phyloP scores from a whole-genome alignment of 2,797 vertebrate genomes.

The Sebastes nivosus region DNA sequence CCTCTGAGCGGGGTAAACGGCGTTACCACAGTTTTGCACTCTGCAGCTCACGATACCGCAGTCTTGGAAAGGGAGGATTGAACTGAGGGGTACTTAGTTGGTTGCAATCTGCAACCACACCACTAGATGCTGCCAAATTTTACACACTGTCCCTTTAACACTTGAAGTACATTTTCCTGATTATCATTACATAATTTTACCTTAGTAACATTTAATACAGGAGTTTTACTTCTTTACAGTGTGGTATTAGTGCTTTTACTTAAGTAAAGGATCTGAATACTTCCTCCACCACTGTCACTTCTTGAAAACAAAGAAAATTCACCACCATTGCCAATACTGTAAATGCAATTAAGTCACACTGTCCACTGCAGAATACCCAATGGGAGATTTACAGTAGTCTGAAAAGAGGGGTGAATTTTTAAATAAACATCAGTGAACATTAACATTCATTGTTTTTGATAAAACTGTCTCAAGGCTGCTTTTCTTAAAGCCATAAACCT shows the following conservation, averaged over 20 bases:
- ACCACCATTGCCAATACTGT: background rate
- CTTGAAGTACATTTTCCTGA: background rate
- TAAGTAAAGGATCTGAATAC: background rate
- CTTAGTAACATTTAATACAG: background rate
- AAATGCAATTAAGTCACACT: constrained; percentile 13
- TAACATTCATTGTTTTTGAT: background rate
- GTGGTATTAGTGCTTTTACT: background rate
- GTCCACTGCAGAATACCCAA: background rate
- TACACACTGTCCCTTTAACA: too few relatives aligned
- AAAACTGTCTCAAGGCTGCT: background rate
- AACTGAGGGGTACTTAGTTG: too few relatives aligned
- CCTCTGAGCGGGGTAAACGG: too few relatives aligned
- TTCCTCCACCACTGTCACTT: background rate
- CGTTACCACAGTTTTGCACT: too few relatives aligned
- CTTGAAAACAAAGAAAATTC: background rate
- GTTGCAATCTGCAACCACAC: too few relatives aligned
- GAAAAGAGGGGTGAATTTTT: background rate
- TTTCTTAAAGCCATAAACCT: constrained; percentile 5
- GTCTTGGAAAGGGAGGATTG: too few relatives aligned
- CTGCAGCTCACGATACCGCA: too few relatives aligned
- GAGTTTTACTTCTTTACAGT: background rate
- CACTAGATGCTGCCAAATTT: too few relatives aligned
- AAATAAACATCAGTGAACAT: constrained; percentile 35
- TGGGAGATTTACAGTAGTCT: constrained; percentile 31
- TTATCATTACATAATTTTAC: background rate